Evolutionary conservation across 2,797 vertebrate genomes (phyloP).

Genomic region (Dryobates pubescens): DNA sequence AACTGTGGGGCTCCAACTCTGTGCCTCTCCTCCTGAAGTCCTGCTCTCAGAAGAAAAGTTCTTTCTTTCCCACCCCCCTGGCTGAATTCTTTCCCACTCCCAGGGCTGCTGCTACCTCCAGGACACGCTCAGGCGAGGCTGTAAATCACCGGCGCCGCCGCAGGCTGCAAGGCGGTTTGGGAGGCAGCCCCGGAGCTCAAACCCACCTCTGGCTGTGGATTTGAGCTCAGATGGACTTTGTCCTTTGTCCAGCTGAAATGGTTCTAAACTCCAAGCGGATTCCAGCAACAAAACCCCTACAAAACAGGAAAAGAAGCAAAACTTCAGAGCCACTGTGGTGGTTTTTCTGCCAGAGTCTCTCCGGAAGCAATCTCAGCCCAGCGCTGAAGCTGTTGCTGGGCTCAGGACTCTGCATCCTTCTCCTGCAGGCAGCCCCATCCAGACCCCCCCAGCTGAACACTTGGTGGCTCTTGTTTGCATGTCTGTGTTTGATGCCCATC

Average conservation of each 20-base stretch:
- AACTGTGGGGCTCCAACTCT: neutral
- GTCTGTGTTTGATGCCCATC: neutral
- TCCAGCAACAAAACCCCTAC: neutral
- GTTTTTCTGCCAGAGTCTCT: neutral
- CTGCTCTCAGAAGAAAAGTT: neutral
- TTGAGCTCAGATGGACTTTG: slow-evolving; percentile 49
- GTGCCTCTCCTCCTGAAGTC: neutral
- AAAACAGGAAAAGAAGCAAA: neutral
- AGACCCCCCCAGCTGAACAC: neutral
- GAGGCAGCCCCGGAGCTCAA: slow-evolving; percentile 25
- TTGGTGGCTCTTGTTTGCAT: neutral
- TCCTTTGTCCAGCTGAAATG: slow-evolving; percentile 46
- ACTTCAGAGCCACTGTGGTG: neutral
- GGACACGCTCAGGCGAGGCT: neutral
- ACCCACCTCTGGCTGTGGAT: neutral
- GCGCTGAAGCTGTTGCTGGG: fast-evolving
- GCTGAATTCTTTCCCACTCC: slow-evolving; percentile 43
- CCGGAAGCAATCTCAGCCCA: neutral
- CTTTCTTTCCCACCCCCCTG: slow-evolving; percentile 6
- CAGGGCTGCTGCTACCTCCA: slow-evolving; percentile 53
- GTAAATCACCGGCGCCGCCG: slow-evolving; percentile 11
- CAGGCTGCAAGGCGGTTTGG: slow-evolving; percentile 33
- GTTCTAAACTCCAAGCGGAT: slow-evolving; percentile 20
- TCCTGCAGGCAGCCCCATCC: neutral
- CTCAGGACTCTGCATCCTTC: neutral